These are phyloP conservation scores for Barbus barbus DNA, from an alignment of 2,113 vertebrate genomes.

Conservation along the genomic window DNA sequence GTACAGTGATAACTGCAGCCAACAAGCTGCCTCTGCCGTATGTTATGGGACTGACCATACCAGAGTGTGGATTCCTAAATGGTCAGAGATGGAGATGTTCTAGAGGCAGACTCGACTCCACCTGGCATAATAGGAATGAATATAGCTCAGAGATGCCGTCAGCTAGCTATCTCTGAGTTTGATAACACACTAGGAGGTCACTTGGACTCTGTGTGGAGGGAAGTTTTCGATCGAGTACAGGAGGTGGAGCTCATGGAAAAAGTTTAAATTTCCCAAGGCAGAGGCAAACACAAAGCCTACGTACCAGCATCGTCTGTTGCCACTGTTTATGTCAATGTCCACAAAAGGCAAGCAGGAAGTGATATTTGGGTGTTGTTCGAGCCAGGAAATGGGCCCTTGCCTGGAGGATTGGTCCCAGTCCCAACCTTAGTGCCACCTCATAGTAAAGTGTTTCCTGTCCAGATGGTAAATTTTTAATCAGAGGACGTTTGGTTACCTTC, in stretches of 20 bases:
- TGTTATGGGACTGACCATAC: too few species aligned
- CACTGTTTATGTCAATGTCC: neutral
- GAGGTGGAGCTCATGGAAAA: neutral
- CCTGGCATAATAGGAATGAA: too few species aligned
- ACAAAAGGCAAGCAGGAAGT: neutral
- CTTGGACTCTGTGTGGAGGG: neutral
- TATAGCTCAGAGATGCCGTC: too few species aligned
- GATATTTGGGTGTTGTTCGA: slow-evolving; percentile 2
- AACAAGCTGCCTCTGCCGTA: too few species aligned
- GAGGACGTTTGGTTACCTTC: too few species aligned
- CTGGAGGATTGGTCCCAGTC: neutral
- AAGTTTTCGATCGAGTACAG: neutral
- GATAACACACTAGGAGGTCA: neutral
- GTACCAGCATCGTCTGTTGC: neutral
- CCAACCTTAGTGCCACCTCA: too few species aligned
- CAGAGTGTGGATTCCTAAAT: too few species aligned
- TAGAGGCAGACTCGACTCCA: too few species aligned
- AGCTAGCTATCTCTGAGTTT: neutral
- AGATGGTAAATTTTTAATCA: too few species aligned
- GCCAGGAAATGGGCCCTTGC: neutral
- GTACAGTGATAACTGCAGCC: too few species aligned
- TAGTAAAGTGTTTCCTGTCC: too few species aligned
- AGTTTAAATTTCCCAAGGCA: neutral
- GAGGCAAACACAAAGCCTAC: neutral
- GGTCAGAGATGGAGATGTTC: too few species aligned